Evolutionary conservation across 2,797 vertebrate species (phyloP).

Genomic region (Cottoperca gobio): DNA sequence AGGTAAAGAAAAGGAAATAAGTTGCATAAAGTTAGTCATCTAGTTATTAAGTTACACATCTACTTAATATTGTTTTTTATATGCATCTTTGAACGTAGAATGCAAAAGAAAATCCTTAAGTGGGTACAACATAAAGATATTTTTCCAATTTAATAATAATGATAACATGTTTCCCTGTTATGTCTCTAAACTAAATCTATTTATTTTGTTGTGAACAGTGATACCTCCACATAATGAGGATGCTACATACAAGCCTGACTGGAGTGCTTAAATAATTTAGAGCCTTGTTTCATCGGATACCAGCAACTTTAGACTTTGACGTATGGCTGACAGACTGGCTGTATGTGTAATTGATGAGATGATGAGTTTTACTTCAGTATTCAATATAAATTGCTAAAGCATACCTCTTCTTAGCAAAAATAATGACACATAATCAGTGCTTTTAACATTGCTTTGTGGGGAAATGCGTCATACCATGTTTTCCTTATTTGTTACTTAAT

Average conservation of each 20-base stretch:
- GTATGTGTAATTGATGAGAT: constrained; percentile 83
- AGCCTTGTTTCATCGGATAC: constrained; percentile 79
- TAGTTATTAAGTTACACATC: too few relatives aligned
- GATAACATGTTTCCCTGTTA: background rate
- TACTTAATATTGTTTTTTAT: background rate
- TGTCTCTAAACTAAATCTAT: constrained; percentile 45
- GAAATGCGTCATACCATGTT: background rate
- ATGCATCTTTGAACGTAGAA: background rate
- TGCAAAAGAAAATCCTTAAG: background rate
- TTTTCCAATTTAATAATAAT: background rate
- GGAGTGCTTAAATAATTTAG: constrained; percentile 80
- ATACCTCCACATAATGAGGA: constrained; percentile 69
- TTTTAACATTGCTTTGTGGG: constrained; percentile 14
- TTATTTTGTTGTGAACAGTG: constrained; percentile 64
- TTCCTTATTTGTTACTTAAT: background rate
- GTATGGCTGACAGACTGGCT: constrained; percentile 77
- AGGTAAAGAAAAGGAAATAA: constrained; percentile 5
- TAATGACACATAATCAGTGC: constrained; percentile 10
- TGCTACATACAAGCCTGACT: constrained; percentile 77
- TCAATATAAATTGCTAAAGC: constrained; percentile 48
- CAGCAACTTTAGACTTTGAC: constrained; percentile 83
- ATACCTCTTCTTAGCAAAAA: constrained; percentile 41
- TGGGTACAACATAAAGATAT: background rate
- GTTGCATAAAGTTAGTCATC: background rate
- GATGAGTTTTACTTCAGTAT: constrained; percentile 70